Evolutionary conservation across 53 echinoderm and acorn worm genomes (phyloP), one percentile per base, ranked within the genome.

Genomic region (Stichopus horrens): DNA sequence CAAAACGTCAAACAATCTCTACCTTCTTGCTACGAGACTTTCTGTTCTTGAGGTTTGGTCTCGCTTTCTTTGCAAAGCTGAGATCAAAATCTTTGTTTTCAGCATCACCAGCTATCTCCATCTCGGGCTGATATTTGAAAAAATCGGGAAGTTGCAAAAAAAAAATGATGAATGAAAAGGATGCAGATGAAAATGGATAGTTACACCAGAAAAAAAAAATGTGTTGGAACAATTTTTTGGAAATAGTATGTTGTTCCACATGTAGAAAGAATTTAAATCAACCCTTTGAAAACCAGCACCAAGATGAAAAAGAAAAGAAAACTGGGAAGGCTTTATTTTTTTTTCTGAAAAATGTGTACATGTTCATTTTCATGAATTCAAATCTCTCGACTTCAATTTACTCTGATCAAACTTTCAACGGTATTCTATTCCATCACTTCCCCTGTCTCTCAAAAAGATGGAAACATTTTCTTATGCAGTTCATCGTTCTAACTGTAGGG

Each of bases 21-120:
- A 79, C 79, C 79, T 79, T 79, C 79, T 79, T 79, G 18, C 55
- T 54, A 63, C 63, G 63, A 19, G 55, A 4, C 79, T 55, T 79
- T 79, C 79, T 51, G 53, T 53, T 79, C 55, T 55, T 79, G 8
- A 79, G 16, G 55, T 79, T 79, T 55, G 79, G 79, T 18, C 79
- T 79, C 53, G 79, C 79, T 0, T 54, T 79, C 79, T 79, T 79
- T 79, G 79, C 79, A 79, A 79, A 79, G 79, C 79, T 79, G 8
- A 79, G 79, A 79, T 79, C 79, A 79, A 51, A 79, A n/a, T 79
- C 79, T n/a, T 79, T 53, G 53, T 79, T 79, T 0, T 55, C 54
- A 5, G 53, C 54, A 16, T 79, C 54, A 52, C 52, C 53, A 13
- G 10, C 55, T 14, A 19, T 16, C 79, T 79, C 79, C 4, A 7